A percentile compares a stretch with the other conserved stretches of the same genome.
Conservation (phyloP, 2,888 invertebrate genomes). For the Tortricodes alternella region DNA sequence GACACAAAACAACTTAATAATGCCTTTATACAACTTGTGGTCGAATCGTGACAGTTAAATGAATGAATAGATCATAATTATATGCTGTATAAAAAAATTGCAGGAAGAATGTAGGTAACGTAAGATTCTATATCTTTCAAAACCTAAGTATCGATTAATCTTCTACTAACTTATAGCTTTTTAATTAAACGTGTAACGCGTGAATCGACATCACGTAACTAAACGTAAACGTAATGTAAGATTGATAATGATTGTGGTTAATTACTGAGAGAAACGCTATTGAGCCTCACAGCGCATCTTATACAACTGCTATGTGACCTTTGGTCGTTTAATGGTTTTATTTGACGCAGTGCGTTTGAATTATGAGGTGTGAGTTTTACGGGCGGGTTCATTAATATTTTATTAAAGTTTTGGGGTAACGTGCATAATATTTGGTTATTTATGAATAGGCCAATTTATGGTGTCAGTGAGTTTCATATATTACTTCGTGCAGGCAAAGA, state of each 20-base stretch:
- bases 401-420: background rate
- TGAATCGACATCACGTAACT: slow-evolving; percentile 3
- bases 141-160: slow-evolving; percentile 14
- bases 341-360: background rate
- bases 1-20: too few relatives aligned
- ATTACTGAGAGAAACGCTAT: slow-evolving; percentile 9
- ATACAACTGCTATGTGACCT: slow-evolving; percentile 7
- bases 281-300: background rate
- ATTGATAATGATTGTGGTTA: slow-evolving; percentile 16
- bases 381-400: background rate
- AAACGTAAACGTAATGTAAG: background rate
- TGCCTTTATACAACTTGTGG: too few relatives aligned
- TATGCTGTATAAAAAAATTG: background rate
- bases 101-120: background rate
- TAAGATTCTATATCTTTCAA: background rate
- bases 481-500: too few relatives aligned
- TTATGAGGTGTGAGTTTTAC: background rate
- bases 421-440: too few relatives aligned
- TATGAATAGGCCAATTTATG: too few relatives aligned
- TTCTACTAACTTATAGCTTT: slow-evolving; percentile 1
- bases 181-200: slow-evolving; percentile 14
- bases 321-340: background rate
- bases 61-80: too few relatives aligned
- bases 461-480: too few relatives aligned
- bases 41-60: too few relatives aligned